Evolutionary conservation across 2,888 invertebrate species (phyloP), one percentile per base, ranked within the genome.

Genomic region (Thyatira batis): DNA sequence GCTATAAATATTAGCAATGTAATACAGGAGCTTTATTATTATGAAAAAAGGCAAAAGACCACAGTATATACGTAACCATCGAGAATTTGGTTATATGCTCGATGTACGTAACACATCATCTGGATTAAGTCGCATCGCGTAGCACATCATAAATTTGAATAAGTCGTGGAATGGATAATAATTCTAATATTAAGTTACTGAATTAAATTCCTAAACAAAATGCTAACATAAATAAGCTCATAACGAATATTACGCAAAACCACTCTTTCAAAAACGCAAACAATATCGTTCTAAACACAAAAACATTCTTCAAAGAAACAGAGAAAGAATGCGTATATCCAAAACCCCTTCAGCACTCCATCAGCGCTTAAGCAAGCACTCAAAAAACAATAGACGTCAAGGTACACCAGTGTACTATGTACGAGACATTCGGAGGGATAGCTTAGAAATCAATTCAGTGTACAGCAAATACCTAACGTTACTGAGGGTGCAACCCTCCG

Each of bases 381-480:
- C 58, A 43, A 53, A 54, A 68, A 65, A 79, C 76, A 76, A 76
- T 72, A 63, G 64, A 69, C 56, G 67, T 70, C 71, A 57, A 21
- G 33, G 49, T 23, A 45, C 39, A 11, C 13, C 10, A 20, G 13
- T 33, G 54, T 57, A 59, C 61, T 65, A 33, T 62, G 59, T 51
- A 60, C 51, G 51, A 55, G 62, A 68, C 8, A 59, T 56, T 63
- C 65, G 50, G 64, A 73, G 76, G 78, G 78, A 73, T 60, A 71
- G 68, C 69, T 68, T 60, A 67, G 78, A 80, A 87, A 87, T 87
- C 87, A 88, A 86, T 88, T 86, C 85, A 67, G 65, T 63, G 78
- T 72, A 78, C 75, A 67, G 65, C 71, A 71, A 76, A 73, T 67
- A 65, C 65, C 50, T 17, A 39, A 6, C 39, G 39, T 39, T 6